Evolutionary conservation across 2,888 invertebrate species (phyloP).

Genomic region (Itoplectis maculator): DNA sequence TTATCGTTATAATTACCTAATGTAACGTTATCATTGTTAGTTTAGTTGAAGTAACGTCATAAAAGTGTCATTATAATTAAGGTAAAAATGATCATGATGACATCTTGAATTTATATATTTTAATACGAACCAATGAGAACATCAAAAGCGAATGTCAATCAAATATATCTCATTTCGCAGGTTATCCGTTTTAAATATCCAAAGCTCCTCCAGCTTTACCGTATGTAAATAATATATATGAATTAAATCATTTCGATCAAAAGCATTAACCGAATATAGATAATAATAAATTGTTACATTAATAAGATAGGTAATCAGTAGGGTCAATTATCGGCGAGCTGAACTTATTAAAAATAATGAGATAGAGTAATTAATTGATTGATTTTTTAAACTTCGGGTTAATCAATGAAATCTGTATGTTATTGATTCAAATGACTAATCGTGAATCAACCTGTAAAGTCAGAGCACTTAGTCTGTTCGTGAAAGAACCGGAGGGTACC

Average conservation of each 20-base stretch:
- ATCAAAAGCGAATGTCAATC: no score
- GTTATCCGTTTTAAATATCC: no score
- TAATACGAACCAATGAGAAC: no score
- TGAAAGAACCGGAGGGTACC: constrained; percentile 16
- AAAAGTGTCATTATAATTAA: neutral
- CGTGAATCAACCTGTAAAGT: constrained; percentile 33
- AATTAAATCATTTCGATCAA: neutral
- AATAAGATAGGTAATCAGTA: neutral
- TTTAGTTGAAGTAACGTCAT: neutral
- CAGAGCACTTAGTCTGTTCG: neutral
- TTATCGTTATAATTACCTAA: neutral
- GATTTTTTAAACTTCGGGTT: neutral
- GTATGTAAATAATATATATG: neutral
- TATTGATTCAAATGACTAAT: neutral
- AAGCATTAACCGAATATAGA: neutral
- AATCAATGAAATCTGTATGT: neutral
- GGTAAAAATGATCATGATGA: neutral
- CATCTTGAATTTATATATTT: no score
- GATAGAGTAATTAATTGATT: neutral
- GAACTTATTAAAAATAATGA: neutral
- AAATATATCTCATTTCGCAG: no score
- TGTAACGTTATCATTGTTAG: neutral
- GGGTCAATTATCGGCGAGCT: neutral
- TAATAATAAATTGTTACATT: neutral
- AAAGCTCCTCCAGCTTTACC: no score